Conservation (phyloP, 1,140 invertebrate species). For the Olivierus martensii region DNA sequence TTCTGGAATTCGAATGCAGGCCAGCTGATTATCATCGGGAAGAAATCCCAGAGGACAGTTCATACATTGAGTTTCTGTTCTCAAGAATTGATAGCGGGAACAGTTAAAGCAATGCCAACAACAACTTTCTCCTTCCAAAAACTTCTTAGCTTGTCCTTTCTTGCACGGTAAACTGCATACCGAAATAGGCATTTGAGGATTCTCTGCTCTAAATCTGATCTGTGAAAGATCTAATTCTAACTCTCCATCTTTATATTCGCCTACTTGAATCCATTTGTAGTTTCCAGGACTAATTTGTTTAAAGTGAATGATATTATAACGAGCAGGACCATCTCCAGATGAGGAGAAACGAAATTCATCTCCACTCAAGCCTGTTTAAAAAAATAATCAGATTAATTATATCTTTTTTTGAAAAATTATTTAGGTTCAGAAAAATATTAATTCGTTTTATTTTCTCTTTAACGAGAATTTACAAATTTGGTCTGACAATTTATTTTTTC, state of each 20-base stretch:
- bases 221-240: slow-evolving; percentile 51
- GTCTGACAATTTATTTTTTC: too few relatives aligned
- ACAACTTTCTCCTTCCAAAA: slow-evolving; percentile 52
- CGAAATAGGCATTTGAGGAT: slow-evolving; percentile 61
- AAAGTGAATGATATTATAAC: slow-evolving; percentile 91
- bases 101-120: slow-evolving; percentile 95
- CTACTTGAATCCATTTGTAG: slow-evolving; percentile 33
- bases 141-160: slow-evolving; percentile 20
- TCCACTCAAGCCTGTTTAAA: slow-evolving; percentile 52
- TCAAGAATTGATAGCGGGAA: slow-evolving; percentile 69
- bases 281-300: too few relatives aligned
- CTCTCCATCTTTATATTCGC: slow-evolving; percentile 61
- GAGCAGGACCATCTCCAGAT: slow-evolving; percentile 71
- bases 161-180: slow-evolving; percentile 86
- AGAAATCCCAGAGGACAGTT: slow-evolving; percentile 65
- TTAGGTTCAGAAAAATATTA: too few relatives aligned
- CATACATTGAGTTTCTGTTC: slow-evolving; percentile 67
- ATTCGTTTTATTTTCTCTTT: too few relatives aligned
- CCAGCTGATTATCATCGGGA: slow-evolving; percentile 53
- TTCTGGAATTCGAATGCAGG: slow-evolving; percentile 63
- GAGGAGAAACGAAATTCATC: slow-evolving; percentile 74
- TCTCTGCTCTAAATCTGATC: slow-evolving; percentile 29
- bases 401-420: too few relatives aligned
- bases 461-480: too few relatives aligned
- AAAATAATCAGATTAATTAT: too few relatives aligned